phyloP scores from a whole-genome alignment of 1,140 invertebrate genomes.

The Maniola jurtina region DNA sequence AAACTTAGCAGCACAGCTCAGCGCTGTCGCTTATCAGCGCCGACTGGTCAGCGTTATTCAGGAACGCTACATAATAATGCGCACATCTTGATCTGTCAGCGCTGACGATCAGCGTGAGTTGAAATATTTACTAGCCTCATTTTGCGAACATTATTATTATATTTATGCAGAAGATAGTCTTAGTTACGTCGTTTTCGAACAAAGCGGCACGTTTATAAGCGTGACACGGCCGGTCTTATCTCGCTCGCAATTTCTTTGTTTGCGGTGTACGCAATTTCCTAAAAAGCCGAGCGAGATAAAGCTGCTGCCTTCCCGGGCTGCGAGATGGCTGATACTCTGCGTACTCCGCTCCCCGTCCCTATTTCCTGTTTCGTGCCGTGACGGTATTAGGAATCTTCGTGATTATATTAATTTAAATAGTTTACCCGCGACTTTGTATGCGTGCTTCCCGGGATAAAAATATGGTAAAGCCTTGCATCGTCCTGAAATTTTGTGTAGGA shows the following conservation, averaged over 20 bases:
- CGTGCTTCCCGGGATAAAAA: too few relatives aligned
- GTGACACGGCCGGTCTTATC: slow-evolving; percentile 61
- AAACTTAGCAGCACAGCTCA: too few relatives aligned
- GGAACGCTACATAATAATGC: too few relatives aligned
- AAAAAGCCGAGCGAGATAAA: slow-evolving; percentile 61
- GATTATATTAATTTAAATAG: slow-evolving; percentile 24
- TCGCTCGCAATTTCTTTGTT: slow-evolving; percentile 68
- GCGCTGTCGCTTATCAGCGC: too few relatives aligned
- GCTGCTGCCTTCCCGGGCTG: slow-evolving; percentile 44
- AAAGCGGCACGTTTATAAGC: slow-evolving; percentile 43
- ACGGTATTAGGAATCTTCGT: slow-evolving; percentile 15
- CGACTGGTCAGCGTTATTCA: too few relatives aligned
- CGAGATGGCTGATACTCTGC: slow-evolving; percentile 57
- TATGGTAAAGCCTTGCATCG: too few relatives aligned
- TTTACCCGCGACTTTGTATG: neutral
- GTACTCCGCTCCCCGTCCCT: neutral
- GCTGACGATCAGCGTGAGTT: too few relatives aligned
- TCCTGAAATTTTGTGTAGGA: too few relatives aligned
- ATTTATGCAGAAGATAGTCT: neutral
- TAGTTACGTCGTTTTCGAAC: slow-evolving; percentile 9
- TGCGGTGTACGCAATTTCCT: slow-evolving; percentile 69
- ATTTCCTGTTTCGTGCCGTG: slow-evolving; percentile 1
- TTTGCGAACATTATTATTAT: neutral
- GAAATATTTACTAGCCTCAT: too few relatives aligned
- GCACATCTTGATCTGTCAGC: too few relatives aligned